Percentiles rank a stretch among this genome's conserved stretches.
These are phyloP conservation scores for Phymanthus crucifer DNA, from an alignment of 92 coral and sea anemone genomes.

Conservation along the genomic window DNA sequence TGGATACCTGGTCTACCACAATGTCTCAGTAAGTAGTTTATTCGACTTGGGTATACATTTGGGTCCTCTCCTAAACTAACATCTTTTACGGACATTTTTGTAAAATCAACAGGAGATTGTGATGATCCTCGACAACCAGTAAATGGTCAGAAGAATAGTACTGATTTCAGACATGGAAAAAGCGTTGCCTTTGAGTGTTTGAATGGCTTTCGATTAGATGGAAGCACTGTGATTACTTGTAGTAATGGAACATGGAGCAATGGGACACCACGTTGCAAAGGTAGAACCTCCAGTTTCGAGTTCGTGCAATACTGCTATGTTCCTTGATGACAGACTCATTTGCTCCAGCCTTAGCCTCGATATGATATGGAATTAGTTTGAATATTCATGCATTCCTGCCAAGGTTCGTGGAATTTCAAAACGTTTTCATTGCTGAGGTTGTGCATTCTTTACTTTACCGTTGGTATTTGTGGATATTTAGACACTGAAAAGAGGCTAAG, in stretches of 20 bases:
- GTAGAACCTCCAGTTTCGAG: neutral
- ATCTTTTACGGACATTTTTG: neutral
- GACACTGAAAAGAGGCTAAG: too few relatives aligned
- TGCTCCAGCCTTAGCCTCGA: too few relatives aligned
- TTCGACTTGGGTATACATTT: neutral
- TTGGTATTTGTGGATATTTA: too few relatives aligned
- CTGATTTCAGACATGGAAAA: neutral
- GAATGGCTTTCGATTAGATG: neutral
- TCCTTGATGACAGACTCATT: too few relatives aligned
- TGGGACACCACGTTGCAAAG: neutral
- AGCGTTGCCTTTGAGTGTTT: neutral
- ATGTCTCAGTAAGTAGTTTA: conserved; percentile 17
- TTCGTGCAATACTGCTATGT: too few relatives aligned
- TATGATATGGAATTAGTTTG: too few relatives aligned
- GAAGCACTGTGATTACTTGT: neutral
- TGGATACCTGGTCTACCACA: conserved; percentile 33
- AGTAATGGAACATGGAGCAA: neutral
- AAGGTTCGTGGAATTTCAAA: too few relatives aligned
- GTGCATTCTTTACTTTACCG: too few relatives aligned
- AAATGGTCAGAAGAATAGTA: neutral
- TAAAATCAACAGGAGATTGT: neutral
- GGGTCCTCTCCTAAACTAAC: neutral
- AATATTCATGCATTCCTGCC: too few relatives aligned
- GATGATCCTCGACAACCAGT: neutral
- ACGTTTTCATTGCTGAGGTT: too few relatives aligned